These are phyloP conservation scores for Tetraodon nigroviridis DNA, from an alignment of 2,113 vertebrate species.

Conservation along the genomic window DNA sequence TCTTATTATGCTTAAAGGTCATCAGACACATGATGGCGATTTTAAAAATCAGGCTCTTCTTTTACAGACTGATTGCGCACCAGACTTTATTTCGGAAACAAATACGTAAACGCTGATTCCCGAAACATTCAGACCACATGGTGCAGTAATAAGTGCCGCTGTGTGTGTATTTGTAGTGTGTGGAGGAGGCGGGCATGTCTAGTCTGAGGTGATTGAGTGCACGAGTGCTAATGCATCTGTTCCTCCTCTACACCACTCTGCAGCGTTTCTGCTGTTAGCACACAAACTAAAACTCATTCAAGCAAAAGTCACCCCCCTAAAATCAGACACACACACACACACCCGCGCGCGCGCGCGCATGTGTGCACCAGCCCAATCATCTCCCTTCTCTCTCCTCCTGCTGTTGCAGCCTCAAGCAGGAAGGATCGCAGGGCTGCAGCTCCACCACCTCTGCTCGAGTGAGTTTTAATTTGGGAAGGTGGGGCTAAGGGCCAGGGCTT, in stretches of 20 bases:
- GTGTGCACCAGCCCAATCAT: not conserved
- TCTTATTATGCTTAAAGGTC: no score
- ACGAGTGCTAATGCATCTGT: slow-evolving; percentile 36
- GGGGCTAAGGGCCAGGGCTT: slow-evolving; percentile 24
- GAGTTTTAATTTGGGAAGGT: slow-evolving; percentile 51
- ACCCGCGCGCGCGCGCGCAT: not conserved
- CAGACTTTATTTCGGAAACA: slow-evolving; percentile 14
- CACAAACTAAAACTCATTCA: slow-evolving; percentile 70
- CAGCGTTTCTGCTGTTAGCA: slow-evolving; percentile 47
- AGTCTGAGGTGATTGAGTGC: slow-evolving; percentile 53
- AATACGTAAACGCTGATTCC: slow-evolving; percentile 21
- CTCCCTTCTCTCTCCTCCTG: not conserved
- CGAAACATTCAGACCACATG: slow-evolving; percentile 29
- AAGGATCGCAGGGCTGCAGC: slow-evolving; percentile 8
- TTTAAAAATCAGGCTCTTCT: no score
- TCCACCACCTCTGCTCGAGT: slow-evolving; percentile 40
- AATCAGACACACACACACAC: no score
- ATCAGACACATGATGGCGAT: no score
- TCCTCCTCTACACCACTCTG: slow-evolving; percentile 17
- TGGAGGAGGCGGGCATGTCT: slow-evolving; percentile 23
- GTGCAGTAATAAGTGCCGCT: slow-evolving; percentile 27
- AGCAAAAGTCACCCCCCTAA: slow-evolving; percentile 40
- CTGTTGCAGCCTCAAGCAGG: slow-evolving; percentile 21
- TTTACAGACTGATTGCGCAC: slow-evolving; percentile 42
- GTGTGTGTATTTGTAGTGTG: slow-evolving; percentile 12